These are phyloP conservation scores for Anthrax anthrax DNA, from an alignment of 2,888 invertebrate species.

Conservation along the genomic window DNA sequence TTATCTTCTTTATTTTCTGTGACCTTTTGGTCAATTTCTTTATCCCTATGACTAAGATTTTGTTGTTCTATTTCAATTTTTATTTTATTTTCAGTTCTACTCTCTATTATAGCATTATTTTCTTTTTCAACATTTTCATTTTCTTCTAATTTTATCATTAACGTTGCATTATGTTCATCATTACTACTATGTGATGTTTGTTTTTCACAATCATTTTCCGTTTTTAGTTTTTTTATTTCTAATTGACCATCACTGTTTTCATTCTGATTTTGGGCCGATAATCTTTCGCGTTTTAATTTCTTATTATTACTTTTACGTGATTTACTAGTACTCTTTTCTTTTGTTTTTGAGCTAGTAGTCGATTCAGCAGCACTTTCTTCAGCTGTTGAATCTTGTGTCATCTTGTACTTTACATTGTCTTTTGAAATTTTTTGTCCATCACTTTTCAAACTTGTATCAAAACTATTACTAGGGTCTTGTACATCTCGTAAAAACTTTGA, in stretches of 20 bases:
- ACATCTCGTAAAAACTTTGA: neutral
- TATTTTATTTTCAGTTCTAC: neutral
- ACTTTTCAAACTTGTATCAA: neutral
- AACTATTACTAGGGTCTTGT: neutral
- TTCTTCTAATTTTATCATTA: neutral
- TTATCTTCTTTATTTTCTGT: neutral
- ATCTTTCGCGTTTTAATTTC: neutral
- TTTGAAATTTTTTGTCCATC: neutral
- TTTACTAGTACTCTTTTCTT: neutral
- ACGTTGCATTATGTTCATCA: neutral
- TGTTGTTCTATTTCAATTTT: neutral
- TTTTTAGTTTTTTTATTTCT: neutral
- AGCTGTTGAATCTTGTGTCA: neutral
- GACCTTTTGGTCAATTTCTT: neutral
- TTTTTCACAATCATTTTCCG: neutral
- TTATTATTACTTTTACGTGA: neutral
- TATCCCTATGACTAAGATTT: neutral
- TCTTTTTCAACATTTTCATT: neutral
- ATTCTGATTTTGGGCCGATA: neutral
- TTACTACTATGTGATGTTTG: neutral
- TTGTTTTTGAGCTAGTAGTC: neutral
- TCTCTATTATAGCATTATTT: neutral
- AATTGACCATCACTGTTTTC: neutral
- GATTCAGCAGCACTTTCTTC: neutral
- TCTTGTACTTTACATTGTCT: neutral